Evolutionary conservation across 2,113 vertebrate genomes (phyloP).

Genomic region (Tyto alba): DNA sequence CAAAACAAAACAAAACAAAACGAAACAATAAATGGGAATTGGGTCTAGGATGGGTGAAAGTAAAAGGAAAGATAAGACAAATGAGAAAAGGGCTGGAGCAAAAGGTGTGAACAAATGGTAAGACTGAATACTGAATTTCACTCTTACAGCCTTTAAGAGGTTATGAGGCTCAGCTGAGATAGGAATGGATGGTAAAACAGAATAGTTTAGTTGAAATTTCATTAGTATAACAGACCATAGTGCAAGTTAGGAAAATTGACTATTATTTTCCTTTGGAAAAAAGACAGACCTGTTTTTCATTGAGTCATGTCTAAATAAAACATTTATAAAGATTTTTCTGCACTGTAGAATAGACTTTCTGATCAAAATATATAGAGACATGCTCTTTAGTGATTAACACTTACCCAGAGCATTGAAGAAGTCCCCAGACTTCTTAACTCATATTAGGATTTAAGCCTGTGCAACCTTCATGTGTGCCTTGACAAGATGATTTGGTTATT

Average conservation of each 20-base stretch:
- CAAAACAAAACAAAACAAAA: too few relatives aligned
- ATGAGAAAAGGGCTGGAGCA: background rate
- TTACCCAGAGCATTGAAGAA: background rate
- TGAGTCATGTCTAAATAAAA: background rate
- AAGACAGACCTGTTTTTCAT: background rate
- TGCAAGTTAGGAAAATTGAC: background rate
- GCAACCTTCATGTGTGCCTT: background rate
- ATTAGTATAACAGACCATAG: background rate
- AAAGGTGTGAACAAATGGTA: background rate
- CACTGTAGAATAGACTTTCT: background rate
- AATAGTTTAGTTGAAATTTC: background rate
- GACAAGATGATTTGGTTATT: background rate
- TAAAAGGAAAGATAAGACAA: background rate
- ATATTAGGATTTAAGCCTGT: background rate
- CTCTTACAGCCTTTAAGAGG: background rate
- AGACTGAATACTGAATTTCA: background rate
- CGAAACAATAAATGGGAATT: background rate
- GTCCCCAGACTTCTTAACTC: background rate
- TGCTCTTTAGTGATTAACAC: background rate
- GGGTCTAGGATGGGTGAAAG: background rate
- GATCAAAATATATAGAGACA: background rate
- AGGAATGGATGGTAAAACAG: background rate
- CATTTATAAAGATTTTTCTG: background rate
- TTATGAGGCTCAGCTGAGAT: background rate
- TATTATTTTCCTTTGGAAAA: background rate